Conservation (phyloP, 2,888 invertebrate species). For the Heliconius erato region DNA sequence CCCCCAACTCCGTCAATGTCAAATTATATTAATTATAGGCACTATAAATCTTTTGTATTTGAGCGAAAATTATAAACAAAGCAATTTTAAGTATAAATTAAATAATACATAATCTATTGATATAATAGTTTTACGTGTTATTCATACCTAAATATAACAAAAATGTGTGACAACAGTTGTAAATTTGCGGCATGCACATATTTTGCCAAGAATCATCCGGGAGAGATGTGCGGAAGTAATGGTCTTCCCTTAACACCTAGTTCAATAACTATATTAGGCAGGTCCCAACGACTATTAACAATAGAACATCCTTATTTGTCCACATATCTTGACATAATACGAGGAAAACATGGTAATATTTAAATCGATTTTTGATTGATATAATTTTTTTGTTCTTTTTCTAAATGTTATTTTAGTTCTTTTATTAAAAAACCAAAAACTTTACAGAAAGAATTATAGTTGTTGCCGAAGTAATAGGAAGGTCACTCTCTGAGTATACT, state of each 20-base stretch:
- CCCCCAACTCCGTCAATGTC: constrained; percentile 16
- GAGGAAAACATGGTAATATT: constrained; percentile 96
- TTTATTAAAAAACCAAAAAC: background rate
- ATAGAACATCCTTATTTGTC: constrained; percentile 93
- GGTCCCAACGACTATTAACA: constrained; percentile 93
- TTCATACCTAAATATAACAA: constrained; percentile 29
- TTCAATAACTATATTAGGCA: constrained; percentile 96
- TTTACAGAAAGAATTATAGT: constrained; percentile 91
- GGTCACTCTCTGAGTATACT: constrained; percentile 86
- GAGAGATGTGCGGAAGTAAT: constrained; percentile 97
- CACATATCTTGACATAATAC: constrained; percentile 95
- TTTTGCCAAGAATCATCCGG: constrained; percentile 95
- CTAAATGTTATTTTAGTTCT: background rate
- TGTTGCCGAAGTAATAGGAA: constrained; percentile 92
- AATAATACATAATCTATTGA: background rate
- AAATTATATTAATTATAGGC: background rate
- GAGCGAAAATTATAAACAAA: background rate
- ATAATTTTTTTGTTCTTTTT: background rate
- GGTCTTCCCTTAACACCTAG: constrained; percentile 98
- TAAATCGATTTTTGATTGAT: background rate
- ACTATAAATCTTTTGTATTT: background rate
- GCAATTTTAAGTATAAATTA: background rate
- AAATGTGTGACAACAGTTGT: constrained; percentile 53
- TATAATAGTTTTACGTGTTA: constrained; percentile 19
- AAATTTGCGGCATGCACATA: constrained; percentile 95